Percentiles rank a stretch among this genome's conserved stretches.
phyloP scores from a whole-genome alignment of 30 jellyfish, hydroid and myxozoan species.

The Clytia hemisphaerica region DNA sequence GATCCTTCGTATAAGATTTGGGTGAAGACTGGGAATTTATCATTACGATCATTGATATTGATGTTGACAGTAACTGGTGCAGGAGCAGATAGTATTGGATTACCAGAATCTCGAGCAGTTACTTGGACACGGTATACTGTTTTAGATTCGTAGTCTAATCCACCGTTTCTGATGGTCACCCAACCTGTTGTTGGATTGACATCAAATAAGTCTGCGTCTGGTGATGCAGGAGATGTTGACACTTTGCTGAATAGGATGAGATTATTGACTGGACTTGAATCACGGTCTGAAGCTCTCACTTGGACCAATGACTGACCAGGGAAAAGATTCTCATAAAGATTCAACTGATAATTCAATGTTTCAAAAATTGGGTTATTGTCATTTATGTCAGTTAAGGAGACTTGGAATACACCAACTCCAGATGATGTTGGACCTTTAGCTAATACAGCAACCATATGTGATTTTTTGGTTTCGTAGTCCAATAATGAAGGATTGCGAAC shows the following conservation, averaged over 20 bases:
- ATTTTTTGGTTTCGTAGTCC: constrained; percentile 47
- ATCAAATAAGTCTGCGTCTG: neutral
- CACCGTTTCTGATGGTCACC: neutral
- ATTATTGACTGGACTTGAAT: constrained; percentile 32
- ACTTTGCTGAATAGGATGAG: neutral
- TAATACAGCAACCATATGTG: constrained; percentile 39
- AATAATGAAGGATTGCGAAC: constrained; percentile 11
- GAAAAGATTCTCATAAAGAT: constrained; percentile 15
- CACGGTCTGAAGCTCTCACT: constrained; percentile 52
- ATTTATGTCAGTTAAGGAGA: constrained; percentile 46
- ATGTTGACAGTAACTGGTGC: constrained; percentile 36
- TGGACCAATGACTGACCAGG: constrained; percentile 17
- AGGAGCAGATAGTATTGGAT: neutral
- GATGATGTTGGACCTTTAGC: constrained; percentile 62
- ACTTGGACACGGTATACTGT: constrained; percentile 17
- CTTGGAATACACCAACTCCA: constrained; percentile 45
- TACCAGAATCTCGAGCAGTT: constrained; percentile 37
- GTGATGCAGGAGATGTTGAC: neutral
- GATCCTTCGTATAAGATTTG: constrained; percentile 37
- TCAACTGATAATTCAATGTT: constrained; percentile 7
- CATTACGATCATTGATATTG: constrained; percentile 59
- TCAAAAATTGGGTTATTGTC: constrained; percentile 63
- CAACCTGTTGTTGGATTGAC: constrained; percentile 30
- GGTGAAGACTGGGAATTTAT: constrained; percentile 64
- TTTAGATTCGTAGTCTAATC: neutral